phyloP scores from a whole-genome alignment of 2,888 invertebrate species.

The Serrognathus titanus region DNA sequence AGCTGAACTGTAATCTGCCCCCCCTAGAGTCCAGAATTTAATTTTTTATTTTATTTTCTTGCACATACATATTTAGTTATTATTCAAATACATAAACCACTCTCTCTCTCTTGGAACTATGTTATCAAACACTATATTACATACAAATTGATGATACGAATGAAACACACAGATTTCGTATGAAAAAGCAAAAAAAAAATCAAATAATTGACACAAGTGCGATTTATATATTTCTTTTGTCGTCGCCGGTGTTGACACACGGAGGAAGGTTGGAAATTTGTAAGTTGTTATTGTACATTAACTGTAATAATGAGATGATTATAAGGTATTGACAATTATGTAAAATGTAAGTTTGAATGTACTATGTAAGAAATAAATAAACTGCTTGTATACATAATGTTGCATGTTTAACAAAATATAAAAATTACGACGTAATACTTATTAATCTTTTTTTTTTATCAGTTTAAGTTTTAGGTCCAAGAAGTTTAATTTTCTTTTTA shows the following conservation, averaged over 20 bases:
- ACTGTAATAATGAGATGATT: slow-evolving; percentile 23
- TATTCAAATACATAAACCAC: slow-evolving; percentile 31
- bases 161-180: slow-evolving; percentile 38
- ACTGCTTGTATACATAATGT: slow-evolving; percentile 44
- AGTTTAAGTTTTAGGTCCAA: too few relatives aligned
- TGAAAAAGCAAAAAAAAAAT: background rate
- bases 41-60: slow-evolving; percentile 40
- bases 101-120: slow-evolving; percentile 35
- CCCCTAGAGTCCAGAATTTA: slow-evolving; percentile 25
- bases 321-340: slow-evolving; percentile 35
- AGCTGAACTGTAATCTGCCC: slow-evolving; percentile 39
- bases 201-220: slow-evolving; percentile 25
- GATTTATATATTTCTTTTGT: slow-evolving; percentile 32
- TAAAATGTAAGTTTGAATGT: slow-evolving; percentile 48
- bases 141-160: slow-evolving; percentile 9
- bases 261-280: slow-evolving; percentile 27
- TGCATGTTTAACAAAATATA: background rate
- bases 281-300: slow-evolving; percentile 33
- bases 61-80: slow-evolving; percentile 37
- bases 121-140: slow-evolving; percentile 7
- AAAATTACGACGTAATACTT: too few relatives aligned
- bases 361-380: slow-evolving; percentile 46
- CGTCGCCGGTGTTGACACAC: slow-evolving; percentile 20
- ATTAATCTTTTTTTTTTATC: too few relatives aligned
- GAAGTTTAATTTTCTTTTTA: too few relatives aligned